Conservation (phyloP, 2,797 vertebrate species). For the Hemibagrus guttatus region DNA sequence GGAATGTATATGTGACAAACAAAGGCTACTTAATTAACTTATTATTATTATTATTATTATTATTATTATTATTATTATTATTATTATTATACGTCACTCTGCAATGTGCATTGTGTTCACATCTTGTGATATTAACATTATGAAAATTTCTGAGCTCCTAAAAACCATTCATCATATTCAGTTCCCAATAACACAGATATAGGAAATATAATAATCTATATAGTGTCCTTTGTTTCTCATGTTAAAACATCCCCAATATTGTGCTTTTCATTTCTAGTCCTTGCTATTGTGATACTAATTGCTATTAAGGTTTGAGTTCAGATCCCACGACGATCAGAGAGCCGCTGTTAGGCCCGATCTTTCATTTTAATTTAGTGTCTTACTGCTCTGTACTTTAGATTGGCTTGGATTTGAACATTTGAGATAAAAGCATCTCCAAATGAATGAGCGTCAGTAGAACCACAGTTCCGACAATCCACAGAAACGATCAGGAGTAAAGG, state of each 20-base stretch:
- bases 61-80: no score
- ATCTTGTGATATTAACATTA: not conserved
- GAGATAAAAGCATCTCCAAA: not conserved
- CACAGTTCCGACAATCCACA: not conserved
- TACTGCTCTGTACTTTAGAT: not conserved
- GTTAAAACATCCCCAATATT: not conserved
- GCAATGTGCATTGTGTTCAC: not conserved
- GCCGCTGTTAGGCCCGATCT: not conserved
- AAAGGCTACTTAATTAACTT: no score
- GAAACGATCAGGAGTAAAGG: not conserved
- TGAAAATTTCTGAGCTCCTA: not conserved
- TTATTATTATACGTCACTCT: not conserved
- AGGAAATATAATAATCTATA: no score
- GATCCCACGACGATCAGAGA: not conserved
- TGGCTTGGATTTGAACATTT: not conserved
- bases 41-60: no score
- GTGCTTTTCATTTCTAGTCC: not conserved
- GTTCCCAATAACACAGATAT: not conserved
- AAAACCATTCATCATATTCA: not conserved
- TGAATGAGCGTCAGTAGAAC: conserved; percentile 13
- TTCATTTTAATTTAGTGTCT: not conserved
- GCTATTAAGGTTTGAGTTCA: not conserved
- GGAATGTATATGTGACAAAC: no score
- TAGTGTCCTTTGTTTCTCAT: no score
- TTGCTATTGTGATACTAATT: not conserved